Evolutionary conservation across 2,797 vertebrate species (phyloP).

Genomic region (Acridotheres tristis): DNA sequence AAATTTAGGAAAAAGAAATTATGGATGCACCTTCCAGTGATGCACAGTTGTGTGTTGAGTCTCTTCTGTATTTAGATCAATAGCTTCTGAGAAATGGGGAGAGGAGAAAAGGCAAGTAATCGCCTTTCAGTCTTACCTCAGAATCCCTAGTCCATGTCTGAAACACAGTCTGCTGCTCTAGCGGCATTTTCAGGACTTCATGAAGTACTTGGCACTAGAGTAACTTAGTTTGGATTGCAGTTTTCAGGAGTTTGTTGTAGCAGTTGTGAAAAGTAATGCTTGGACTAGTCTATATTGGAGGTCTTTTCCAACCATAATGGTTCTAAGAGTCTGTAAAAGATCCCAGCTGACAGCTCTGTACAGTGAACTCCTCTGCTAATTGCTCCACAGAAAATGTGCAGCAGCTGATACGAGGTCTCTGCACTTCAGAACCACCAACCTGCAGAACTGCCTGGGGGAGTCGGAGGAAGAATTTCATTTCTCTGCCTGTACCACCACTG

Average conservation of each 20-base stretch:
- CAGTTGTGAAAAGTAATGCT: neutral
- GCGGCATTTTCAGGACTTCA: neutral
- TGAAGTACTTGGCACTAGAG: neutral
- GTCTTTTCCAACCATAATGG: neutral
- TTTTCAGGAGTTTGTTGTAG: neutral
- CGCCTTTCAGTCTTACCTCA: neutral
- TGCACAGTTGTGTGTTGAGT: neutral
- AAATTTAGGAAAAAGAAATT: neutral
- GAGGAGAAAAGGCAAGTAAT: neutral
- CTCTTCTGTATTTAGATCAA: neutral
- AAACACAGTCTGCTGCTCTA: neutral
- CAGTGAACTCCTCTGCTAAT: neutral
- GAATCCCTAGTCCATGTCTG: neutral
- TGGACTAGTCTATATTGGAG: accelerated
- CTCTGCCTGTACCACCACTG: neutral
- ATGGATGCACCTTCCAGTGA: neutral
- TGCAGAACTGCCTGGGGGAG: neutral
- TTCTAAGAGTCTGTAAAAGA: neutral
- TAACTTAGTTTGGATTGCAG: neutral
- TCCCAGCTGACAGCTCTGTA: accelerated
- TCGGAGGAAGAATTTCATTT: neutral
- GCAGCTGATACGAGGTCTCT: neutral
- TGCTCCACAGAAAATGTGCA: neutral
- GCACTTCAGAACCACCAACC: neutral
- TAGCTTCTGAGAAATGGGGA: neutral